Conservation (phyloP, 2,888 invertebrate species). For the Pterostichus niger region DNA sequence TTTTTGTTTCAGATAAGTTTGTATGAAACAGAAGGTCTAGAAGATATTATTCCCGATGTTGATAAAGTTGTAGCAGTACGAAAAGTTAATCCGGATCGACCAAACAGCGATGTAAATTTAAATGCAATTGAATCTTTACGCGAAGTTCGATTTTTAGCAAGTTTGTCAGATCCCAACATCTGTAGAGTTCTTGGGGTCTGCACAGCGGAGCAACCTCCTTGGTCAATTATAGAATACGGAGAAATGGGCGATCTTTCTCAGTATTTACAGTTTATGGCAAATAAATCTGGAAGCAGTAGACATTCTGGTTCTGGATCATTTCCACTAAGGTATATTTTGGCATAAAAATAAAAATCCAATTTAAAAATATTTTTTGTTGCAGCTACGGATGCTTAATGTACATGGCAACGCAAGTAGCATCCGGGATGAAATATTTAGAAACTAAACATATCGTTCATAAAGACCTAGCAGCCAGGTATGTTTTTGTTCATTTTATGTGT, state of each 20-base stretch:
- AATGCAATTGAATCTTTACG: constrained; percentile 78
- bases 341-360: background rate
- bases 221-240: constrained; percentile 87
- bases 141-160: constrained; percentile 85
- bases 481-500: constrained; percentile 52
- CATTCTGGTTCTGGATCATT: constrained; percentile 61
- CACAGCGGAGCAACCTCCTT: constrained; percentile 81
- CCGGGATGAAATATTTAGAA: constrained; percentile 90
- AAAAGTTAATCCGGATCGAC: constrained; percentile 77
- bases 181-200: constrained; percentile 82
- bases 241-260: constrained; percentile 87
- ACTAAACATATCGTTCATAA: constrained; percentile 88
- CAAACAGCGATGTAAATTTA: constrained; percentile 74
- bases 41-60: constrained; percentile 77
- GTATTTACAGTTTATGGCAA: constrained; percentile 79
- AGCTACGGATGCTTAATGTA: constrained; percentile 85
- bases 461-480: constrained; percentile 85
- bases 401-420: constrained; percentile 87
- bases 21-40: constrained; percentile 79
- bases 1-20: constrained; percentile 77
- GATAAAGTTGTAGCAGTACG: constrained; percentile 80
- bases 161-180: constrained; percentile 84
- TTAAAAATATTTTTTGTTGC: constrained; percentile 71
- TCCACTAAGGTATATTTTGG: constrained; percentile 61
- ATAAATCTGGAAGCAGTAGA: constrained; percentile 74